Evolutionary conservation across 2,797 vertebrate species (phyloP).

Genomic region (Propithecus deckenii): DNA sequence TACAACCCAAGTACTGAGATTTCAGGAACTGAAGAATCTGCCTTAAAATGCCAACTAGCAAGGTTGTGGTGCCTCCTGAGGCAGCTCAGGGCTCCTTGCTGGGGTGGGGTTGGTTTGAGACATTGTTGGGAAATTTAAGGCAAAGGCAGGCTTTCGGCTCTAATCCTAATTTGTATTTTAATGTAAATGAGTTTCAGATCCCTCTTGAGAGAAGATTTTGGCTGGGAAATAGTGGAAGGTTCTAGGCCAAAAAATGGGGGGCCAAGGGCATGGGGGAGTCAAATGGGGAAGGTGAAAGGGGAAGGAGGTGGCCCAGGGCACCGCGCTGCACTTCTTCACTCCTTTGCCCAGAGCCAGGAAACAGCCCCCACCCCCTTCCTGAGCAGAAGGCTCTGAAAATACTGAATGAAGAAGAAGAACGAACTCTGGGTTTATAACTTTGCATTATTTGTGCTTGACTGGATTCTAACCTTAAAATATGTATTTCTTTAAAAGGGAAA

Average conservation of each 20-base stretch:
- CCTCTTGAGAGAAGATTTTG: constrained; percentile 47
- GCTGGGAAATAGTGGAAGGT: constrained; percentile 36
- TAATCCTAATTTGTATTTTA: constrained; percentile 52
- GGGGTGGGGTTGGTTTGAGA: background rate
- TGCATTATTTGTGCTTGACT: background rate
- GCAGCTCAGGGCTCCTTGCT: background rate
- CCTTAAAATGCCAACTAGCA: background rate
- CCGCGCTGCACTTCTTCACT: background rate
- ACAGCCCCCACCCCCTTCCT: background rate
- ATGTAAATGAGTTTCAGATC: constrained; percentile 78
- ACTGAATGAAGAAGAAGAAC: background rate
- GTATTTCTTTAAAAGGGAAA: background rate
- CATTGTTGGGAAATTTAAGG: background rate
- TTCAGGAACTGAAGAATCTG: background rate
- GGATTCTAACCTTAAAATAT: background rate
- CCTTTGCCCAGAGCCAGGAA: background rate
- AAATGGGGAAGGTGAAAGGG: constrained; percentile 64
- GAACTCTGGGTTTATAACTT: background rate
- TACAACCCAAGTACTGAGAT: background rate
- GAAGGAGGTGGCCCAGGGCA: background rate
- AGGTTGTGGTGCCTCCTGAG: background rate
- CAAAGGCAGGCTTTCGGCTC: background rate
- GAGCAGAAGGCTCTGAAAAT: background rate
- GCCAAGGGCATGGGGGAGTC: background rate
- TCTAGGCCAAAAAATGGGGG: background rate